Base-by-base conservation (phyloP, 2,113 vertebrate genomes). In the Equus quagga region DNA sequence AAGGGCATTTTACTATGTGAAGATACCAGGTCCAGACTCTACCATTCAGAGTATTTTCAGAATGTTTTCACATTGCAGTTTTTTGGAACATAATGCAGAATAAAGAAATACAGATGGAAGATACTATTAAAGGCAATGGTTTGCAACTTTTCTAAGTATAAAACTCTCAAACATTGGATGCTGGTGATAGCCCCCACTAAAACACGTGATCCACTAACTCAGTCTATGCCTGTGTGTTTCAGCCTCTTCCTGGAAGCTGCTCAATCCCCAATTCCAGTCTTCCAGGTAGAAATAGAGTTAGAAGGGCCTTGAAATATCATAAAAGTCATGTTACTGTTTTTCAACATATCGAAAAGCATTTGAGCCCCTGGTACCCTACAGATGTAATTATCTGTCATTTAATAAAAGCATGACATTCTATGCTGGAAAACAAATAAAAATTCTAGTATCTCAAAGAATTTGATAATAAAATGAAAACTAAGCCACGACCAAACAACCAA, bases 91-190 rank as follows among this genome's bases (percentile, higher is more conserved):
- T 69, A 90, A 31, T 86, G 26, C 2, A 86, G 51, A 60, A 46
- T 60, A n/a, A 33, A 93, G 54, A 54, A 26, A 51, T 41, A 19
- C 0, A 19, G n/a, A 49, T 6, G 4, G 41, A 18, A 85, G 36
- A n/a, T 11, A 24, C 13, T 28, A 36, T 18, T 21, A 23, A n/a
- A 69, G 28, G 73, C 8, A 10, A 44, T 0, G 0, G 6, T 46
- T 87, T 90, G 83, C 72, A 9, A 17, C 9, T 41, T 26, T 13
- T 54, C n/a, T 69, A 44, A 83, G 23, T 33, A 31, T 23, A 73
- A 75, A 70, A 3, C 24, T 60, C 54, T 76, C 14, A 58, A 7
- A 51, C 18, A 31, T 0, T 21, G 49, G 44, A 26, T 54, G 28
- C 15, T 15, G 75, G 58, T 9, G 17, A 21, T 8, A 33, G 80